Conservation (phyloP, 1,140 invertebrate species). For the Ectropis grisescens region DNA sequence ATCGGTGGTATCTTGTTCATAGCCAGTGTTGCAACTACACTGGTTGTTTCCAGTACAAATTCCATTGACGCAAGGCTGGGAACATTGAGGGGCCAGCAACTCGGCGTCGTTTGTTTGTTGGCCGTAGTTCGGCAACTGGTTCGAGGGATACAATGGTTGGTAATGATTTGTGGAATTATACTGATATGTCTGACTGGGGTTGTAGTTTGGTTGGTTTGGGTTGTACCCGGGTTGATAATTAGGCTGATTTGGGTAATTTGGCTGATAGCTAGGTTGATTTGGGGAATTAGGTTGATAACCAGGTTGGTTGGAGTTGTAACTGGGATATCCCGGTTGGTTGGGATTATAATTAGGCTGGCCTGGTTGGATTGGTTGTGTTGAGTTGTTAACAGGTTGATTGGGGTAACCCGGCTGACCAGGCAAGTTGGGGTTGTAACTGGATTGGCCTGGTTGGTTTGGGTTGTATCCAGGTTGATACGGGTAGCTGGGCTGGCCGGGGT, state of each 20-base stretch:
- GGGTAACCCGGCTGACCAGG: conserved; percentile 4
- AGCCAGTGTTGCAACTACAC: conserved; percentile 69
- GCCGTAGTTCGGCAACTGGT: neutral
- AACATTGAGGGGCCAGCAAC: neutral
- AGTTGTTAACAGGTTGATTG: neutral
- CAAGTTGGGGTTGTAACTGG: neutral
- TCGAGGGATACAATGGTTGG: neutral
- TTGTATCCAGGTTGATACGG: conserved; percentile 4
- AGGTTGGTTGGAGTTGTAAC: no score
- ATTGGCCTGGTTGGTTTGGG: neutral
- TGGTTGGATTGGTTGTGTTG: neutral
- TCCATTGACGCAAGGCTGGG: conserved; percentile 59
- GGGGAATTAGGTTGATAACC: conserved; percentile 1
- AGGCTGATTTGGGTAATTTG: conserved; percentile 2
- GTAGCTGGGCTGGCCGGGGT: conserved; percentile 8
- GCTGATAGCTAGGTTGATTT: conserved; percentile 5
- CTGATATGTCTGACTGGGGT: no score
- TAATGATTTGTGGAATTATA: neutral
- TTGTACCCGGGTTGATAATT: conserved; percentile 4
- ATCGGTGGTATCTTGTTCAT: conserved; percentile 49
- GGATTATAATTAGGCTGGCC: conserved; percentile 1
- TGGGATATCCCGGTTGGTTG: no score
- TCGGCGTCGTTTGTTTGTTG: neutral
- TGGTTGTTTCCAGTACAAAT: conserved; percentile 61
- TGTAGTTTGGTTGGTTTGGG: neutral